Evolutionary conservation across 2,888 invertebrate species (phyloP).

Genomic region (Candidula unifasciata): DNA sequence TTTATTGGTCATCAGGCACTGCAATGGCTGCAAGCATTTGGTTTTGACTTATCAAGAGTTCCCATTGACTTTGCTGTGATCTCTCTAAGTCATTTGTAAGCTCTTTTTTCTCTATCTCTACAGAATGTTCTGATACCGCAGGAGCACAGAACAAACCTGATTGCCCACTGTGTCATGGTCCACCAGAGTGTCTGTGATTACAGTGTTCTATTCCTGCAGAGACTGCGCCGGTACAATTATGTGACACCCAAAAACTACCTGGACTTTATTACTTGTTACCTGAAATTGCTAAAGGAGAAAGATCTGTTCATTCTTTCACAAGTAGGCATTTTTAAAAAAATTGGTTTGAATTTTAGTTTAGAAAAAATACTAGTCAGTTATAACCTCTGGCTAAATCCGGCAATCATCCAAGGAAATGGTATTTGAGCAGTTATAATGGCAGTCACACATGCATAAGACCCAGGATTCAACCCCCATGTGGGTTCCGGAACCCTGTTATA

Average conservation of each 20-base stretch:
- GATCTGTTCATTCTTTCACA: conserved; percentile 80
- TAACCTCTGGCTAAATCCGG: no score
- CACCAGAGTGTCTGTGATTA: conserved; percentile 87
- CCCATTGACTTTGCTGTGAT: no score
- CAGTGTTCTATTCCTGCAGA: conserved; percentile 85
- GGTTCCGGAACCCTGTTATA: no score
- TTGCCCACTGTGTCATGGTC: conserved; percentile 91
- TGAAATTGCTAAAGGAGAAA: conserved; percentile 86
- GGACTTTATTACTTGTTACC: conserved; percentile 89
- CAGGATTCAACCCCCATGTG: no score
- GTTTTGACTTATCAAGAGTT: no score
- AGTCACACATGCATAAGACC: no score
- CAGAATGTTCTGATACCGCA: conserved; percentile 85
- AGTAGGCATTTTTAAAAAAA: conserved; percentile 67
- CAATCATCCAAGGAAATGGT: no score
- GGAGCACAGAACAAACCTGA: conserved; percentile 84
- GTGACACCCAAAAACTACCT: conserved; percentile 95
- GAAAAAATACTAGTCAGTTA: no score
- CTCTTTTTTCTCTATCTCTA: neutral
- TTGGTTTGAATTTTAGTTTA: no score
- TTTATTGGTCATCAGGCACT: no score
- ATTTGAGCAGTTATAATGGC: no score
- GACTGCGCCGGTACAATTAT: conserved; percentile 88
- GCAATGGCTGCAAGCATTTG: no score
- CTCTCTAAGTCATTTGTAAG: neutral